Evolutionary conservation across 1,140 invertebrate species (phyloP).

Genomic region (Mylabris phalerata): DNA sequence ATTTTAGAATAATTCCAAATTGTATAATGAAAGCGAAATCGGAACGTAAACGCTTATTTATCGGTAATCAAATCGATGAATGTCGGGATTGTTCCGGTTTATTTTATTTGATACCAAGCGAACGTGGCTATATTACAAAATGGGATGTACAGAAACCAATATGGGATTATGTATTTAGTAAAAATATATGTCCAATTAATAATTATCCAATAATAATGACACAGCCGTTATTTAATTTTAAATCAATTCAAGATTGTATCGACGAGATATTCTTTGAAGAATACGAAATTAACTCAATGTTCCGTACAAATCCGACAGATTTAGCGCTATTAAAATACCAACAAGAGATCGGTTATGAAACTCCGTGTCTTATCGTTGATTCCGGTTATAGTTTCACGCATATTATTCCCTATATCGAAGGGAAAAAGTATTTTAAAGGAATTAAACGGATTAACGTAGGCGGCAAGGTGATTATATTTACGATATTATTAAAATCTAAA

Average conservation of each 20-base stretch:
- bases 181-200: slow-evolving; percentile 73
- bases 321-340: slow-evolving; percentile 50
- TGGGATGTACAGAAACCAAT: slow-evolving; percentile 94
- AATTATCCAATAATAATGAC: slow-evolving; percentile 83
- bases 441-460: slow-evolving; percentile 88
- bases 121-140: slow-evolving; percentile 92
- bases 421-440: slow-evolving; percentile 63
- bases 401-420: slow-evolving; percentile 89
- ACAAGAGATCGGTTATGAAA: slow-evolving; percentile 20
- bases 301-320: slow-evolving; percentile 71
- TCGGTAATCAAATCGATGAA: slow-evolving; percentile 91
- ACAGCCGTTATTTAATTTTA: slow-evolving; percentile 93
- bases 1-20: slow-evolving; percentile 76
- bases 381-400: slow-evolving; percentile 78
- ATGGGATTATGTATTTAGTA: slow-evolving; percentile 94
- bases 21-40: slow-evolving; percentile 98
- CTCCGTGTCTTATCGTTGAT: slow-evolving; percentile 76
- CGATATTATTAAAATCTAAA: background rate
- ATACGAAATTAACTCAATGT: slow-evolving; percentile 82
- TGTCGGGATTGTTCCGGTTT: slow-evolving; percentile 92
- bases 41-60: slow-evolving; percentile 85
- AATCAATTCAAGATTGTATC: slow-evolving; percentile 85
- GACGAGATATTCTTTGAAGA: slow-evolving; percentile 97
- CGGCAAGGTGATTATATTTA: slow-evolving; percentile 63
- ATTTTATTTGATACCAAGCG: slow-evolving; percentile 90